Base-by-base conservation (phyloP, 92 coral and sea anemone genomes). In the Epizoanthus ramosus region DNA sequence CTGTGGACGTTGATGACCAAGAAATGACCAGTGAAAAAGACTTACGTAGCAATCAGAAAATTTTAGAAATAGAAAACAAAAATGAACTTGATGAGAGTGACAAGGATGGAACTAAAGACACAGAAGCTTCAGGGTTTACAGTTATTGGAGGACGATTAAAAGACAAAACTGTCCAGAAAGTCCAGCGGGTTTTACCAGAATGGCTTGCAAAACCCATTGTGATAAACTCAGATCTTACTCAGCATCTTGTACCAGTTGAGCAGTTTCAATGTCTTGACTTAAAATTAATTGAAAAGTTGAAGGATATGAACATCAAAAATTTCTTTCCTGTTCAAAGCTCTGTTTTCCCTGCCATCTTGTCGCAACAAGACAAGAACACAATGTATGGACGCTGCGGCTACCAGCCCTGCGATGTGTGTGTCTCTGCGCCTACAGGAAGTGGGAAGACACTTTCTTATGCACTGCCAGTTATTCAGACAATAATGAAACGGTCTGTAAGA, bases 391-490 rank as follows among this genome's bases (percentile, higher is more conserved):
- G 66, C 21, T 89, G 93, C 53, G 98, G 97, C 41, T 94, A 85
- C 69, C 70, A 86, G 25, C 98, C 98, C 31, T 80, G 90, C 33
- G 98, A 95, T 73, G 77, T 95, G 35, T 95, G 98, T 87, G 95
- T 95, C 21, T 95, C 94, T 15, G 98, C 98, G 19, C 98, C 98
- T 10, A 95, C 98, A 39, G 98, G 98, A 57, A 95, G 98, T 82
- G 98, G 98, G 18, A 95, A 95, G 87, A 95, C 98, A 16, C 91
- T 95, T 71, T 91, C 98, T 0, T 95, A 95, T 88, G 98, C 89
- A 81, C 61, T 95, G 72, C 98, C 98, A 6, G 84, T 93, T 39
- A 86, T 95, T 31, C 98, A 95, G 71, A 87, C 75, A 19, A 71
- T 90, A 33, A 76, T 83, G 59, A 76, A 33, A 43, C 86, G 88